Conservation (phyloP, 2,888 invertebrate genomes). For the Trichogramma evanescens region DNA sequence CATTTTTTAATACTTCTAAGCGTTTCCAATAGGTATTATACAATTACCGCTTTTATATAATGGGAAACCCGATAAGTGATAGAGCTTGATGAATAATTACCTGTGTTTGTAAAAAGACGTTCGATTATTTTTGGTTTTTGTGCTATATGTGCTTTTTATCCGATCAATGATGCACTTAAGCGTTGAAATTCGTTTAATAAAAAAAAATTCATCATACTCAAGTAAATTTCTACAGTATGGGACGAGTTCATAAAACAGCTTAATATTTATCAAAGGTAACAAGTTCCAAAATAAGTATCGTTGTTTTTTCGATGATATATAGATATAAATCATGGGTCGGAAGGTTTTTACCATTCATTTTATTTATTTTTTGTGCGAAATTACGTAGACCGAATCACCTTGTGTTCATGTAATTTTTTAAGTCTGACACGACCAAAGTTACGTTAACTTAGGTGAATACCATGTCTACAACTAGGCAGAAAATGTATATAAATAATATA, state of each 20-base stretch:
- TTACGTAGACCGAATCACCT: conserved; percentile 7
- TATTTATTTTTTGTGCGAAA: conserved; percentile 1
- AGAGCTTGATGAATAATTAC: too few relatives aligned
- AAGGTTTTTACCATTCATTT: too few relatives aligned
- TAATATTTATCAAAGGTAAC: not conserved
- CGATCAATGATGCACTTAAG: not conserved
- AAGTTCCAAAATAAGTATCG: not conserved
- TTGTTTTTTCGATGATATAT: conserved; percentile 5
- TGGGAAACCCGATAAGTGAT: too few relatives aligned
- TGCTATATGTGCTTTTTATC: conserved; percentile 14
- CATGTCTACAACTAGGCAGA: too few relatives aligned
- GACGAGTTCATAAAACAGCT: not conserved
- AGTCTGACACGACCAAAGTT: conserved; percentile 21
- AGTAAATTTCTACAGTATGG: not conserved
- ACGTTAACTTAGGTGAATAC: not conserved
- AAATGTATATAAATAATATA: too few relatives aligned
- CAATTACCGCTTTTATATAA: too few relatives aligned
- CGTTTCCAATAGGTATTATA: too few relatives aligned
- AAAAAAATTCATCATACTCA: not conserved
- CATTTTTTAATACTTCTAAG: too few relatives aligned
- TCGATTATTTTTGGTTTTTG: conserved; percentile 2
- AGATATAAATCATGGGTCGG: not conserved
- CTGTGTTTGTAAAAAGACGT: conserved; percentile 5
- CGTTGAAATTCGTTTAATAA: conserved; percentile 16
- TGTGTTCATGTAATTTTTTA: conserved; percentile 19